Evolutionary conservation across 2,113 vertebrate genomes (phyloP), one percentile per base, ranked within the genome.

Genomic region (Zootoca vivipara): DNA sequence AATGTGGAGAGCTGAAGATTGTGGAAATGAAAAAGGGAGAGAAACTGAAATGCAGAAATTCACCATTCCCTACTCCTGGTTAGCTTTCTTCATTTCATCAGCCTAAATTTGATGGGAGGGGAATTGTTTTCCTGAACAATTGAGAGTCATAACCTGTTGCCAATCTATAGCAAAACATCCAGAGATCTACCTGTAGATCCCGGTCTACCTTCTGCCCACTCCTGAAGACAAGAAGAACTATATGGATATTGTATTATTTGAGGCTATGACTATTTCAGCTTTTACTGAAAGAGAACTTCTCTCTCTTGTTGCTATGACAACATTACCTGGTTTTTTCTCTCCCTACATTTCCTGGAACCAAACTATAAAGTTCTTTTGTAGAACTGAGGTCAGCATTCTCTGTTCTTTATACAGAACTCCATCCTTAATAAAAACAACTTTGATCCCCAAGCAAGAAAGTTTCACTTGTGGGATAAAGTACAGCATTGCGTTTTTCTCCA

Each of bases 291-390:
- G 92, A 89, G 84, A 94, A 84, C 0, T 92, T 93, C 88, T 92
- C 89, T 88, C 90, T 93, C 78, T 89, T 91, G 90, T 94, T 90
- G 62, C 89, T 93, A 84, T 94, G 93, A 86, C 93, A 94, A 90
- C 92, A 82, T 78, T 93, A 87, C 85, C 85, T 90, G 84, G 91
- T 75, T 89, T 69, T 62, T 75, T n/a, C n/a, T n/a, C n/a, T n/a
- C 82, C 75, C 72, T 90, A 79, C 86, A 89, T 89, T 82, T n/a
- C 64, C 78, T 90, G 91, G 73, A 94, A 82, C 85, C 85, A 86
- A 90, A 93, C 86, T 7, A 69, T 75, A 83, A 90, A 89, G 85
- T 85, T 87, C 22, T 33, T 86, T 89, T 82, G 85, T 90, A 92
- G 92, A 93, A 93, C 89, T 91, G 89, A 93, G 85, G 93, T 83